These are phyloP conservation scores for Gari tellinella DNA, from an alignment of 2,888 invertebrate species.

Conservation along the genomic window DNA sequence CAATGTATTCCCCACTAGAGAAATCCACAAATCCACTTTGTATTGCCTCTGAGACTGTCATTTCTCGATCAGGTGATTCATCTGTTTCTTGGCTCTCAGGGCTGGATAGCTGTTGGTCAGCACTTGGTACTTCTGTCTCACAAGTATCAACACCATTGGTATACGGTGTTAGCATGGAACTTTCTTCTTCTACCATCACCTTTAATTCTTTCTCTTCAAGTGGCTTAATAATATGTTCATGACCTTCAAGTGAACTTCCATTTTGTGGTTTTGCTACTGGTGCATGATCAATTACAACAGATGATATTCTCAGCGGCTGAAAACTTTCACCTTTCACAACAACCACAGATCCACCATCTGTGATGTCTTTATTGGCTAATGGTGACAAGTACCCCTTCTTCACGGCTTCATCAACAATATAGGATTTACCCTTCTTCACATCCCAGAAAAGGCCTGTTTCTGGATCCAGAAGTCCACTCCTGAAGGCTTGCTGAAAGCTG, in stretches of 20 bases:
- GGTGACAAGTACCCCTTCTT: constrained; percentile 82
- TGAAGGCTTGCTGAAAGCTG: constrained; percentile 88
- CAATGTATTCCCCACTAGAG: constrained; percentile 89
- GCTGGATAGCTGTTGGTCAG: constrained; percentile 2
- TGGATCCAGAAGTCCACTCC: constrained; percentile 91
- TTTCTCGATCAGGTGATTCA: neutral
- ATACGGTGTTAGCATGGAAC: too few species aligned
- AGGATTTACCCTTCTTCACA: constrained; percentile 87
- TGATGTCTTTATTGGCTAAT: constrained; percentile 73
- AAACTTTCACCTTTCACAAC: constrained; percentile 70
- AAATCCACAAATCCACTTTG: constrained; percentile 78
- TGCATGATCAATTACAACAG: constrained; percentile 21
- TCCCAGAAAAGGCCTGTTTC: constrained; percentile 90
- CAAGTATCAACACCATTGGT: neutral
- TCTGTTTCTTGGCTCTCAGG: neutral
- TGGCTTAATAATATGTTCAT: neutral
- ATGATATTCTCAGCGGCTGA: constrained; percentile 26
- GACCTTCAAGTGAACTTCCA: neutral
- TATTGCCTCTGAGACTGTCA: constrained; percentile 65
- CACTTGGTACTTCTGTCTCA: neutral
- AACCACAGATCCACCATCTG: constrained; percentile 69
- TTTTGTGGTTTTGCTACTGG: constrained; percentile 2
- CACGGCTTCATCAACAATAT: constrained; percentile 92
- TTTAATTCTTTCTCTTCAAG: neutral
- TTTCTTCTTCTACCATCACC: neutral